These are phyloP conservation scores for Capricornis sumatraensis DNA, from an alignment of 2,113 vertebrate species.

Conservation along the genomic window DNA sequence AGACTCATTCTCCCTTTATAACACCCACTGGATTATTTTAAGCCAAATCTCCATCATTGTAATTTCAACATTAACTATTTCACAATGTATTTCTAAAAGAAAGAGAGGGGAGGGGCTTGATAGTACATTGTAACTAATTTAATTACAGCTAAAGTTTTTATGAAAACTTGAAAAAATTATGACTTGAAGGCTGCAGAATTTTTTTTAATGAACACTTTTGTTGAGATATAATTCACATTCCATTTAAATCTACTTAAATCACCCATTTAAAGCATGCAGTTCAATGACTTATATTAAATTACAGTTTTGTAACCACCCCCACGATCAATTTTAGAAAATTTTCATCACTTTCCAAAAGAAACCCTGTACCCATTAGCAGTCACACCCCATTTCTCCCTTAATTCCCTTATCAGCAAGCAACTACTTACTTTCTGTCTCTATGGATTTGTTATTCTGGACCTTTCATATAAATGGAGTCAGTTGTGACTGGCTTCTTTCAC, in stretches of 20 bases:
- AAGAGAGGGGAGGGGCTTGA: neutral
- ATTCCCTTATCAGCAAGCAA: neutral
- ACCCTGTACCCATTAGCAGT: neutral
- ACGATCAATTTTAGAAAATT: neutral
- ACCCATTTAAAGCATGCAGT: neutral
- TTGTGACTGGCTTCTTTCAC: neutral
- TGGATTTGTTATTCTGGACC: neutral
- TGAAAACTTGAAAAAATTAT: conserved; percentile 20
- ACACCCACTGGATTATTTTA: neutral
- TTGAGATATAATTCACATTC: neutral
- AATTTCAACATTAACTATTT: neutral
- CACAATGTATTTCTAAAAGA: neutral
- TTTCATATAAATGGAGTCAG: neutral
- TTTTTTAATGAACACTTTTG: neutral
- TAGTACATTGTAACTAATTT: neutral
- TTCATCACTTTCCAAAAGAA: neutral
- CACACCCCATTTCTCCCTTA: neutral
- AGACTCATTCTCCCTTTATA: neutral
- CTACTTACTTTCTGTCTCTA: neutral
- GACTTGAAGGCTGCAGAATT: neutral
- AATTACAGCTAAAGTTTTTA: neutral
- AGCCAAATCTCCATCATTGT: neutral
- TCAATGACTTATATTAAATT: neutral
- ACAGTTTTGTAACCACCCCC: neutral
- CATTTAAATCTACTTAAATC: neutral